Evolutionary conservation across 2,797 vertebrate genomes (phyloP), one percentile per base, ranked within the genome.

Genomic region (Pseudomugil tenellus): DNA sequence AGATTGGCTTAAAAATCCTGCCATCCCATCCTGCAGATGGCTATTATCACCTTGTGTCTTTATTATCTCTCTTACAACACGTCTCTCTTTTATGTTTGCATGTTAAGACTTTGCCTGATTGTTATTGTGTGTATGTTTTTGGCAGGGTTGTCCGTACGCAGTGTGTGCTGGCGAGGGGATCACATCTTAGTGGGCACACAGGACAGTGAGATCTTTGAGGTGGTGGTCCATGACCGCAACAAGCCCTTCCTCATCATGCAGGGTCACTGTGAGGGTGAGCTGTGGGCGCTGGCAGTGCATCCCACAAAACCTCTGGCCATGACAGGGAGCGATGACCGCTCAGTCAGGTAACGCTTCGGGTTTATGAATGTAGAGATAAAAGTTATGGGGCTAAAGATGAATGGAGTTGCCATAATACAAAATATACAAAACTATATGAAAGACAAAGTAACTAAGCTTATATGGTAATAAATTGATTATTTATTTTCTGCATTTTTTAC

Each of bases 161-260:
- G 98, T 51, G 98, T 99, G 81, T 99, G 98, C 88, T 99, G 98
- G 98, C 91, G 96, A 73, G 97, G 97, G 67, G 98, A 99, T 90
- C 97, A 98, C 86, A 98, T 99, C 79, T 92, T 99, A 62, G 97
- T 98, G 54, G 98, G 98, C 72, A 99, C 98, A 0, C 98, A 99
- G 84, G 98, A 99, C 70, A 98, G 98, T 63, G 98, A 99, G 92
- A 99, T 99, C 86, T 99, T 99, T 65, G 98, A 99, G 91, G 95
- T 99, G 84, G 97, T 99, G 87, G 98, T 99, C 53, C 98, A 98
- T 65, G 98, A 99, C 85, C 95, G 98, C 83, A 98, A 95, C 89
- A 99, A 99, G 84, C 98, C 98, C 88, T 98, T 99, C 92, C 96
- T 99, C 70, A 96, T 99, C 85, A 99, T 99, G 97, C 98, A 99